Evolutionary conservation across 1,140 invertebrate genomes (phyloP).

Genomic region (Pinna nobilis): DNA sequence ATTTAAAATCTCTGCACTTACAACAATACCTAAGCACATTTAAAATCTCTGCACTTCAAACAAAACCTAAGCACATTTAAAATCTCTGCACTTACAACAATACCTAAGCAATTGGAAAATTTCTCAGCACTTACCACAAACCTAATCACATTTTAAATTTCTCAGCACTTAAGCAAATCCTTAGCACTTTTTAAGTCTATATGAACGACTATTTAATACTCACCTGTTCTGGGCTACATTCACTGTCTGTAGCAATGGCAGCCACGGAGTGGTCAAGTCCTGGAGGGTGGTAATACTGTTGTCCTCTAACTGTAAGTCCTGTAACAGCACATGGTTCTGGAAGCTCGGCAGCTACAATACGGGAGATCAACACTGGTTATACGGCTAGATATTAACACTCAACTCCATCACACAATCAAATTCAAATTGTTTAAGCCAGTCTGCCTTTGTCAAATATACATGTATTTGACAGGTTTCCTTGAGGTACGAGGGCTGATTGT

Average conservation of each 20-base stretch:
- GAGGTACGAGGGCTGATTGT: too few species aligned
- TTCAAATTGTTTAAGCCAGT: too few species aligned
- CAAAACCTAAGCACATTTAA: background rate
- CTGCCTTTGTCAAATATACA: too few species aligned
- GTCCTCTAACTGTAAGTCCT: conserved; percentile 60
- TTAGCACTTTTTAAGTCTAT: background rate
- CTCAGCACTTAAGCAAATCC: background rate
- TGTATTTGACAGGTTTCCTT: too few species aligned
- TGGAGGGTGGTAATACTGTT: conserved; percentile 66
- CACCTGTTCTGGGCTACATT: conserved; percentile 64
- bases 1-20: too few species aligned
- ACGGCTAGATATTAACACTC: too few species aligned
- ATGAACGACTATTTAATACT: too few species aligned
- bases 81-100: background rate
- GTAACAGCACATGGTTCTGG: conserved; percentile 67
- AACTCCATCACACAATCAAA: too few species aligned
- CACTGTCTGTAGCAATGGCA: conserved; percentile 60
- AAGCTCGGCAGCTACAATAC: conserved; percentile 62
- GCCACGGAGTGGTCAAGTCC: conserved; percentile 52
- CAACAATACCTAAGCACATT: too few species aligned
- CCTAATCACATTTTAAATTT: background rate
- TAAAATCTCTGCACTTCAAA: background rate
- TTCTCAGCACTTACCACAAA: background rate
- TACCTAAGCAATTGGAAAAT: background rate
- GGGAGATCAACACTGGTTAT: background rate